Evolutionary conservation across 2,113 vertebrate genomes (phyloP).

Genomic region (Glareola pratincola): DNA sequence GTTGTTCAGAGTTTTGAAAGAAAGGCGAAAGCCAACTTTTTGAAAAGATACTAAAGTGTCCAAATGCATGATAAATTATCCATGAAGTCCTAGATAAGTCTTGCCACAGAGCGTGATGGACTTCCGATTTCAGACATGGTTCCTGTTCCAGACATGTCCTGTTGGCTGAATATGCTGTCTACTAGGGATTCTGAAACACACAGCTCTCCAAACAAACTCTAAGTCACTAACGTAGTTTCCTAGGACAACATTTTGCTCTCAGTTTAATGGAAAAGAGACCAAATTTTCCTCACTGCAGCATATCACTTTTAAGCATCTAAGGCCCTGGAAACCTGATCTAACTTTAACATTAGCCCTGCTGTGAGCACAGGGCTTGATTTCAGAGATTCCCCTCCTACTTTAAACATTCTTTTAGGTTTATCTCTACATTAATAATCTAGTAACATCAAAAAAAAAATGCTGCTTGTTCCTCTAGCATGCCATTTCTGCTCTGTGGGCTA

Average conservation of each 20-base stretch:
- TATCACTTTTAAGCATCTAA: not conserved
- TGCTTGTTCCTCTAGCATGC: not conserved
- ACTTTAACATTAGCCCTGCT: not conserved
- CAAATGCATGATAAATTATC: not conserved
- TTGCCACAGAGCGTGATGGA: not conserved
- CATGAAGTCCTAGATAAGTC: not conserved
- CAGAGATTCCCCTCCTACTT: not conserved
- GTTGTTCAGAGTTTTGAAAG: not conserved
- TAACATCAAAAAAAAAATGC: not conserved
- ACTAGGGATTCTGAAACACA: not conserved
- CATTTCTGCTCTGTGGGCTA: not conserved
- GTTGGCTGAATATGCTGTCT: not conserved
- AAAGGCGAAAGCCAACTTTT: not conserved
- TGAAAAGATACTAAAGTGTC: not conserved
- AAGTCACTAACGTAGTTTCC: not conserved
- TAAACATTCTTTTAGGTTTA: not conserved
- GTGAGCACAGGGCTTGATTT: not conserved
- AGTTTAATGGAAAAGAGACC: not conserved
- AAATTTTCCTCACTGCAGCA: not conserved
- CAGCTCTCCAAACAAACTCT: not conserved
- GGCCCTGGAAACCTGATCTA: not conserved
- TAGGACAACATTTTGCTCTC: not conserved
- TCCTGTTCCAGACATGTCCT: not conserved
- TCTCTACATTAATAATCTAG: not conserved
- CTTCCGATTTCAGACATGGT: not conserved